Base-by-base conservation (phyloP, 2,888 invertebrate genomes). In the Dasysyrphus tricinctus region DNA sequence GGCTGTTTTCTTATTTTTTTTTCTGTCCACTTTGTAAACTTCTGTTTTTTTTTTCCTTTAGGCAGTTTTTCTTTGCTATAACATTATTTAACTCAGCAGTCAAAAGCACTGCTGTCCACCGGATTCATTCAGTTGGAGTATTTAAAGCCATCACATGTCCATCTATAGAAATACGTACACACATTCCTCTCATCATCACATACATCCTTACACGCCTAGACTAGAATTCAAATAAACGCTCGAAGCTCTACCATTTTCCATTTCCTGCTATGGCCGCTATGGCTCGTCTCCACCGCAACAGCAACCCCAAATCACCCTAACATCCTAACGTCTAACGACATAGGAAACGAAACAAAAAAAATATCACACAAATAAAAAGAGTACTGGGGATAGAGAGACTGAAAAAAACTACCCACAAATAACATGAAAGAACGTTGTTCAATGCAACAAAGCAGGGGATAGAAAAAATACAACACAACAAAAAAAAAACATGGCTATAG, bases 381-480 rank as follows among this genome's bases (percentile, higher is more conserved):
- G 9, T 19, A 11, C 59, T 39, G n/a, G 34, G 69, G 39, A 72
- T 34, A n/a, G 19, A 47, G 47, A 14, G 12, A 29, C 49, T 3
- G 39, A 79, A 77, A 80, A 75, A 75, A 65, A 44, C 49, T n/a
- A 67, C 42, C 24, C 32, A 72, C 72, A 70, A 82, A 59, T 57
- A 74, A 79, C 82, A 86, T 49, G 82, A 82, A 81, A 75, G 82
- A 86, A 79, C 70, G 78, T 79, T 79, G 81, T 78, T 77, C 81
- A 61, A 72, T 69, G 61, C 56, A 72, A 72, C 56, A 54, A 59
- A 57, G 57, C 39, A 61, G 61, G 5, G 37, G 37, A 59, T 59
- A 59, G 11, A 54, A 69, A 54, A 54, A 19, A 54, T 24, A n/a
- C 6, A n/a, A 24, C 14, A 24, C 6, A 24, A 39, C 16, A 19